These are phyloP conservation scores for Rhagophthalmus giganteus DNA, from an alignment of 2,888 invertebrate species.

Conservation along the genomic window DNA sequence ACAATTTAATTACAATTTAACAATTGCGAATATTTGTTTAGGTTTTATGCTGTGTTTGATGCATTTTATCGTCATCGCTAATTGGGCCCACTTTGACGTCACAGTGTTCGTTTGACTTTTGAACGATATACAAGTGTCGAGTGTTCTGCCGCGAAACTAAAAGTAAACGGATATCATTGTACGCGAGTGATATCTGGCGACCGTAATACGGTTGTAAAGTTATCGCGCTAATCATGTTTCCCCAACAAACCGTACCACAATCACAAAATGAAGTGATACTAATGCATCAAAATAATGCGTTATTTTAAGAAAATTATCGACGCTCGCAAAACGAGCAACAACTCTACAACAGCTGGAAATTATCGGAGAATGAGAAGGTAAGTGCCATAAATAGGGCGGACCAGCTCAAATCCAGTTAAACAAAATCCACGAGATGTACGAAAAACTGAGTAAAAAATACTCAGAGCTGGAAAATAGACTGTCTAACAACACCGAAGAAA, in stretches of 20 bases:
- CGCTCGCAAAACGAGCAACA: slow-evolving; percentile 1
- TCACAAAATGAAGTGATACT: slow-evolving; percentile 1
- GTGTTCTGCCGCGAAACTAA: not conserved
- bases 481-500: not conserved
- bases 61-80: too few relatives aligned
- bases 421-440: not conserved
- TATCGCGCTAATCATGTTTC: not conserved
- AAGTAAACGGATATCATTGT: slow-evolving; percentile 2
- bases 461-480: not conserved
- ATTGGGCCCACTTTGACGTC: too few relatives aligned
- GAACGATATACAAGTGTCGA: too few relatives aligned
- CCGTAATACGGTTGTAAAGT: slow-evolving; percentile 1
- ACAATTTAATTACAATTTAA: too few relatives aligned
- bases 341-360: slow-evolving; percentile 1
- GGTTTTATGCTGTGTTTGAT: too few relatives aligned
- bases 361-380: not conserved
- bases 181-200: slow-evolving; percentile 4
- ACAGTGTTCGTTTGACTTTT: too few relatives aligned
- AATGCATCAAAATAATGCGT: slow-evolving; percentile 1
- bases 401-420: not conserved
- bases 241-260: slow-evolving; percentile 2
- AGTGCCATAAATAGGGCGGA: not conserved
- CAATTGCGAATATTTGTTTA: too few relatives aligned
- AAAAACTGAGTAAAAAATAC: slow-evolving; percentile 1
- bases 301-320: slow-evolving; percentile 1